These are phyloP conservation scores for Zaprionus africanus DNA, from an alignment of 1,140 invertebrate genomes.

Conservation along the genomic window DNA sequence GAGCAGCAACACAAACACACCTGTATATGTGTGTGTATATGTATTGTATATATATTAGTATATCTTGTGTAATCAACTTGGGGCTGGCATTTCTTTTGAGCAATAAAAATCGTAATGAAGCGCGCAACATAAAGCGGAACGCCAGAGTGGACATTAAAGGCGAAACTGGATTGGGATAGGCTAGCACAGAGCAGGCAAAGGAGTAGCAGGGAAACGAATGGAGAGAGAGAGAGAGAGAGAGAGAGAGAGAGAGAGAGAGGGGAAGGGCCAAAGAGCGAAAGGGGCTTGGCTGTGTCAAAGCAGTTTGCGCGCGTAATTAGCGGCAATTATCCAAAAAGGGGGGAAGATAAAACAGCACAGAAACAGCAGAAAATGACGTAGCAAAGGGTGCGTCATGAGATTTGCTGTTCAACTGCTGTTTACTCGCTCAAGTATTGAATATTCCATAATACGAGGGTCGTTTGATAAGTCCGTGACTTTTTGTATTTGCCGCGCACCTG, in stretches of 20 bases:
- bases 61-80: conserved; percentile 50
- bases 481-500: no score
- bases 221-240: background rate
- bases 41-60: conserved; percentile 16
- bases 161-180: conserved; percentile 34
- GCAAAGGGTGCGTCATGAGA: background rate
- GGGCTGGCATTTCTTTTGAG: conserved; percentile 36
- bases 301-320: conserved; percentile 76
- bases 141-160: conserved; percentile 61
- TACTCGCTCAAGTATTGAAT: background rate
- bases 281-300: conserved; percentile 32
- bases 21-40: background rate
- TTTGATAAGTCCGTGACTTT: no score
- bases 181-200: background rate
- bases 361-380: background rate
- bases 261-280: background rate
- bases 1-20: conserved; percentile 1
- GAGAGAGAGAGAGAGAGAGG: background rate
- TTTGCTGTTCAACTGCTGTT: background rate
- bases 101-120: conserved; percentile 78
- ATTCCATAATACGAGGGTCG: no score
- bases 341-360: background rate
- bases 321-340: conserved; percentile 58
- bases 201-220: background rate
- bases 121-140: conserved; percentile 65